Conservation (phyloP, 2,797 vertebrate species). For the Gymnothorax javanicus region DNA sequence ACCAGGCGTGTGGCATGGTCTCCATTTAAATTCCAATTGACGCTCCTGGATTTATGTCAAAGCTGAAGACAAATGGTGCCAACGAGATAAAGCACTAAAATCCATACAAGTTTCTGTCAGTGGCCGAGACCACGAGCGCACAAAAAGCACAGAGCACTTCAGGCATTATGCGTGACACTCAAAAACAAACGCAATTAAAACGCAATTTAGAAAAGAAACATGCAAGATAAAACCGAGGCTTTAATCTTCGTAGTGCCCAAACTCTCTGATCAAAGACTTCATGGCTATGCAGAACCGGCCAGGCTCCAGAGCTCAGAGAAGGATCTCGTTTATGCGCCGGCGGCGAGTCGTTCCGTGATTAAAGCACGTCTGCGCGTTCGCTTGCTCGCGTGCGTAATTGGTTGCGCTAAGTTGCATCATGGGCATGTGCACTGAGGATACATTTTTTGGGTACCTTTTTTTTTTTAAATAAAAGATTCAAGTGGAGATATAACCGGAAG, state of each 20-base stretch:
- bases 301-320: background rate
- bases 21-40: background rate
- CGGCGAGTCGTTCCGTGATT: background rate
- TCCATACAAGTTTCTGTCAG: background rate
- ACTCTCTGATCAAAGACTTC: background rate
- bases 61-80: background rate
- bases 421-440: background rate
- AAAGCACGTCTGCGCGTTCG: background rate
- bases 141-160: background rate
- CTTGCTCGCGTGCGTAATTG: background rate
- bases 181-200: background rate
- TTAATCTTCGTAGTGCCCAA: background rate
- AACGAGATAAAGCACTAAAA: background rate
- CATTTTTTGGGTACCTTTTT: background rate
- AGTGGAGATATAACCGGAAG: background rate
- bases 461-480: background rate
- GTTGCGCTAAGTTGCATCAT: constrained; percentile 10
- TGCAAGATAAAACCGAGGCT: too few relatives aligned
- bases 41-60: background rate
- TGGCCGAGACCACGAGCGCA: background rate
- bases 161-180: background rate
- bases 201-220: background rate
- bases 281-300: background rate
- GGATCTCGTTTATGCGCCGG: background rate
- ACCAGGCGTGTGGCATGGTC: background rate